Conservation (phyloP, 2,797 vertebrate genomes). For the Tarsius wallacei region DNA sequence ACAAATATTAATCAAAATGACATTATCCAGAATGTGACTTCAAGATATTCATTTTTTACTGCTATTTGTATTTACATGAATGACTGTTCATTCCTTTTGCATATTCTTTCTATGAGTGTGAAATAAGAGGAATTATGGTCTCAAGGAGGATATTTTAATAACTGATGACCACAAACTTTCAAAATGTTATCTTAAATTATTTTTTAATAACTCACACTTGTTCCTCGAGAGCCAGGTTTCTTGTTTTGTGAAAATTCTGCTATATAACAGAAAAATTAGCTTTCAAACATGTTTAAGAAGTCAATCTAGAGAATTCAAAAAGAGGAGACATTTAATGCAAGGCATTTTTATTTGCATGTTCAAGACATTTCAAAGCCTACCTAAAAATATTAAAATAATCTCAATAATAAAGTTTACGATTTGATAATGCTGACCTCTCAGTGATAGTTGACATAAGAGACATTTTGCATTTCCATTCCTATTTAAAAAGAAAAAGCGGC, state of each 20-base stretch:
- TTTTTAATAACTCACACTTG: too few species aligned
- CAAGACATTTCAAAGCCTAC: not conserved
- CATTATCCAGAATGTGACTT: not conserved
- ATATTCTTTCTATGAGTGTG: not conserved
- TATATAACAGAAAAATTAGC: not conserved
- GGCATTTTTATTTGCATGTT: not conserved
- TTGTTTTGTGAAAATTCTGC: not conserved
- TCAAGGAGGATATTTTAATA: constrained; percentile 12
- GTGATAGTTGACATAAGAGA: not conserved
- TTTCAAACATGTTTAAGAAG: not conserved
- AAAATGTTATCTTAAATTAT: not conserved
- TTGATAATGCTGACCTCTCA: not conserved
- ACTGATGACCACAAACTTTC: not conserved
- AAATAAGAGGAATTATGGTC: not conserved
- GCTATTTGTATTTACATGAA: not conserved
- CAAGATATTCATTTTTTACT: not conserved
- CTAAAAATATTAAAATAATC: not conserved
- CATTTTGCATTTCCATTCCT: not conserved
- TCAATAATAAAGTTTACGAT: not conserved
- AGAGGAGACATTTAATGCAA: not conserved
- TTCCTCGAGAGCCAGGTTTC: not conserved
- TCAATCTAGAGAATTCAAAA: not conserved
- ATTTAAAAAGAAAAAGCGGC: not conserved
- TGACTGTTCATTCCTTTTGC: not conserved
- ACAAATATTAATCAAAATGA: not conserved